Base-by-base conservation (phyloP, 2,797 vertebrate genomes). In the Falco berigora region DNA sequence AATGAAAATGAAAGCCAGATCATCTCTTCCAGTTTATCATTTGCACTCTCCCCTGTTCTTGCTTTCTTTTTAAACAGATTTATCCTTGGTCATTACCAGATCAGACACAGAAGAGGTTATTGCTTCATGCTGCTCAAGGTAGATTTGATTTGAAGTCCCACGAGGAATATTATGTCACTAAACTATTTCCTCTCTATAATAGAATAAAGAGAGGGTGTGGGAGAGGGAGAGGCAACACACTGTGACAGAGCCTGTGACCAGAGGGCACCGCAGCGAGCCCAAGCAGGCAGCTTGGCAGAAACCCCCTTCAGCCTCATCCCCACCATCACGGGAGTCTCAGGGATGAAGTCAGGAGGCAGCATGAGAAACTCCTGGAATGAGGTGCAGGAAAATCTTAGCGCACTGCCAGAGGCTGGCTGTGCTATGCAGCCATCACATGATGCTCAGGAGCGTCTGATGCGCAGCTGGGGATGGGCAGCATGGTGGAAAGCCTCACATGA, bases 401-500 rank as follows among this genome's bases (percentile, higher is more conserved):
- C 15, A 14, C 19, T 0, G 47, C 83, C 11, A 3, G 83, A 92
- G 88, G 87, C 79, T 81, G 66, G 44, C 46, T 0, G 1, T 90
- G 77, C 50, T 94, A 69, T 83, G 76, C 56, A 6, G 77, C 46
- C 77, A 77, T 97, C 97, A 96, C 96, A 95, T 96, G 96, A 91
- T 58, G 64, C 86, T 95, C 83, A 82, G 90, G 71, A 94, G 81
- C 25, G 2, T 87, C 69, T 96, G 90, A 91, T 90, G 81, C 44
- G 5, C 0, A 10, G 64, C 84, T 93, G 67, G 81, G 84, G 73
- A 94, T 42, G 73, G 76, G 81, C 62, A 90, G 77, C 8, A 6
- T 72, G 85, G 62, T 90, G 72, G 81, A 92, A 88, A 82, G 55
- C 72, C 74, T 97, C 97, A 97, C 94, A 93, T 96, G 95, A 96